A percentile compares a stretch with the other conserved stretches of the same genome.
Evolutionary conservation across 2,888 invertebrate species (phyloP).

Genomic region (Ectobius pallidus): DNA sequence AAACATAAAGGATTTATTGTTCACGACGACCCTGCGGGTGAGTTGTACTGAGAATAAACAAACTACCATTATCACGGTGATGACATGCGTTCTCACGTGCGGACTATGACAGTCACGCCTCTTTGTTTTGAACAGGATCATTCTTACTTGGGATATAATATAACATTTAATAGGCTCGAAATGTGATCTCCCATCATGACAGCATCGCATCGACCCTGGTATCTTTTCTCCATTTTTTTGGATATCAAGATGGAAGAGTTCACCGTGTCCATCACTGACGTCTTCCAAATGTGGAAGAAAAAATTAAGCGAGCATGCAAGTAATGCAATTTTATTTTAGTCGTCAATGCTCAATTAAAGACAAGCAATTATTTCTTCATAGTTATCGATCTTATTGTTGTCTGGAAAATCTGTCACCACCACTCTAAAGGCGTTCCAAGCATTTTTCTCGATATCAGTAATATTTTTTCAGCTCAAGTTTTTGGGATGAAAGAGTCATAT

Average conservation of each 20-base stretch:
- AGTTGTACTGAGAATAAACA: too few relatives aligned
- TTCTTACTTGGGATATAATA: too few relatives aligned
- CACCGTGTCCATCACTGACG: background rate
- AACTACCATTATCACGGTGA: too few relatives aligned
- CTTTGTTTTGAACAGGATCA: too few relatives aligned
- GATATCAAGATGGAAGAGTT: background rate
- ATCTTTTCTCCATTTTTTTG: background rate
- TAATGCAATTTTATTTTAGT: too few relatives aligned
- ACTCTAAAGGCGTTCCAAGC: background rate
- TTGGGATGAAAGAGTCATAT: too few relatives aligned
- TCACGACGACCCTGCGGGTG: too few relatives aligned
- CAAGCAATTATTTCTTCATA: conserved; percentile 10
- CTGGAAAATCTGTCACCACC: background rate
- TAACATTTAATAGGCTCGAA: background rate
- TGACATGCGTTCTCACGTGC: too few relatives aligned
- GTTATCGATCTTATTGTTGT: background rate
- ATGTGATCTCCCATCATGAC: background rate
- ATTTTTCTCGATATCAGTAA: conserved; percentile 10
- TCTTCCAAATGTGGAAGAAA: background rate
- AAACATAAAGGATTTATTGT: too few relatives aligned
- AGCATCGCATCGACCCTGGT: background rate
- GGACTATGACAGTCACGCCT: too few relatives aligned
- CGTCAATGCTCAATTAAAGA: background rate
- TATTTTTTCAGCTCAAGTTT: background rate
- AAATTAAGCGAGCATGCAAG: background rate